These are phyloP conservation scores for Drosophila putrida DNA, from an alignment of 2,888 invertebrate genomes.

Conservation along the genomic window DNA sequence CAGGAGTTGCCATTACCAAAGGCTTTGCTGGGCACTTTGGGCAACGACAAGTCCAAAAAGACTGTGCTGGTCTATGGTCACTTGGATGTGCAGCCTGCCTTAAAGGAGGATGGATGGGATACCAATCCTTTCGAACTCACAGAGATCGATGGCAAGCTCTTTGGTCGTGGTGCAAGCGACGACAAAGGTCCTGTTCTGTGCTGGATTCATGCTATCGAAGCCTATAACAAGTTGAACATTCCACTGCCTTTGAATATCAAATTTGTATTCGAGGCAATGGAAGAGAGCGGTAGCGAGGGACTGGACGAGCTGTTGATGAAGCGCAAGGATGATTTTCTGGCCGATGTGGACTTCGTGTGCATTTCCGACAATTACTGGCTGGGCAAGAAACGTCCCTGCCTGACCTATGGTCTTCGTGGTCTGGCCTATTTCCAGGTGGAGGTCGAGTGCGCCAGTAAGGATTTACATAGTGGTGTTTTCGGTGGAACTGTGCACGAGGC, in stretches of 20 bases:
- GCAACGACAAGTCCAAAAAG: conserved; percentile 93
- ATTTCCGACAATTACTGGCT: conserved; percentile 99
- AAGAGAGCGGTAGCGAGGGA: conserved; percentile 98
- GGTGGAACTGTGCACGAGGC: conserved; percentile 97
- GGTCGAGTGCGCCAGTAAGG: conserved; percentile 94
- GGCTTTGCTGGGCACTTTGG: conserved; percentile 92
- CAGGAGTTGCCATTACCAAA: conserved; percentile 92
- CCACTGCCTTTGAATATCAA: conserved; percentile 91
- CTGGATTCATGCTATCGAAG: conserved; percentile 97
- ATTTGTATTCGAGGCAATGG: conserved; percentile 99
- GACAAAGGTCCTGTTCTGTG: conserved; percentile 98
- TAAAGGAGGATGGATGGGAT: conserved; percentile 97
- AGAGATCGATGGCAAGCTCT: conserved; percentile 95
- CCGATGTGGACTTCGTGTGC: conserved; percentile 96
- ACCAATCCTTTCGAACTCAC: conserved; percentile 96
- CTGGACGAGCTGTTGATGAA: conserved; percentile 92
- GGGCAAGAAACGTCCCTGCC: conserved; percentile 97
- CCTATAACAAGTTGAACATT: conserved; percentile 90
- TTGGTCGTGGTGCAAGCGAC: conserved; percentile 96
- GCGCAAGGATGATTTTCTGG: conserved; percentile 91
- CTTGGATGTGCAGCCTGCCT: conserved; percentile 98
- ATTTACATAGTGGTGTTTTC: conserved; percentile 98
- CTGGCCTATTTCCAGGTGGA: conserved; percentile 96
- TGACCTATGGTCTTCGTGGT: conserved; percentile 98
- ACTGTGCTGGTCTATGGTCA: conserved; percentile 98